Conservation (phyloP, 2,113 vertebrate genomes). For the Paradoxurus hermaphroditus region DNA sequence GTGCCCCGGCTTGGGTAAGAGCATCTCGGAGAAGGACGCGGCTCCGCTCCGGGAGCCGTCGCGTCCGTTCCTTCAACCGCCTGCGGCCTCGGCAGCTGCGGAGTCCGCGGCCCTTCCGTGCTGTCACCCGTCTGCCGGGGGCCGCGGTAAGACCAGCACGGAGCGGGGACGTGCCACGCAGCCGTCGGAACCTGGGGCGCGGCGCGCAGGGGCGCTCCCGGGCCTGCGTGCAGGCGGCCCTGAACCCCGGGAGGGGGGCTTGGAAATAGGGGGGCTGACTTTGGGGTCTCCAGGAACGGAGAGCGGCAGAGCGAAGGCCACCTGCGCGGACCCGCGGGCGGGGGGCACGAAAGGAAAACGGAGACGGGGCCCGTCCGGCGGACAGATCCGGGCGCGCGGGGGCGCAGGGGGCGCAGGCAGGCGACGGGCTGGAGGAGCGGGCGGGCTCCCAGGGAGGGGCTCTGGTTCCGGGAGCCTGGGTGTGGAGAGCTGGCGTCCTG, state of each 20-base stretch:
- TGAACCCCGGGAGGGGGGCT: not conserved
- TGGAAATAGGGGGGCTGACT: not conserved
- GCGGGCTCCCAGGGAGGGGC: not conserved
- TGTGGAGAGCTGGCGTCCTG: not conserved
- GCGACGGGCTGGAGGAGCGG: not conserved
- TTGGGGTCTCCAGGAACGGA: not conserved
- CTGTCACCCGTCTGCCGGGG: not conserved
- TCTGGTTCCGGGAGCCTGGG: not conserved
- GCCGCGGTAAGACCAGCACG: not conserved
- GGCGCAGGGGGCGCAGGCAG: not conserved
- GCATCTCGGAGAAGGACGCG: not conserved
- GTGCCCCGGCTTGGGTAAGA: not conserved
- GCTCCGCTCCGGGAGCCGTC: not conserved
- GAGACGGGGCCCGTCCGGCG: not conserved
- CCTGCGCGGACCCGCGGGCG: rapidly evolving
- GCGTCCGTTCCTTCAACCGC: not conserved
- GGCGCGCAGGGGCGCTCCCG: not conserved
- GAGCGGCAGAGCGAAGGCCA: not conserved
- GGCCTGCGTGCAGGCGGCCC: not conserved
- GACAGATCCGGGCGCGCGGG: not conserved
- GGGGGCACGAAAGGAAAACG: not conserved
- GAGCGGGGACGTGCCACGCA: not conserved
- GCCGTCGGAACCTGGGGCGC: not conserved
- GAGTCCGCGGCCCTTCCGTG: not conserved
- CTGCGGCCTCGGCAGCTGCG: not conserved